Conservation (phyloP, 2,113 vertebrate species). For the Eolophus roseicapilla region DNA sequence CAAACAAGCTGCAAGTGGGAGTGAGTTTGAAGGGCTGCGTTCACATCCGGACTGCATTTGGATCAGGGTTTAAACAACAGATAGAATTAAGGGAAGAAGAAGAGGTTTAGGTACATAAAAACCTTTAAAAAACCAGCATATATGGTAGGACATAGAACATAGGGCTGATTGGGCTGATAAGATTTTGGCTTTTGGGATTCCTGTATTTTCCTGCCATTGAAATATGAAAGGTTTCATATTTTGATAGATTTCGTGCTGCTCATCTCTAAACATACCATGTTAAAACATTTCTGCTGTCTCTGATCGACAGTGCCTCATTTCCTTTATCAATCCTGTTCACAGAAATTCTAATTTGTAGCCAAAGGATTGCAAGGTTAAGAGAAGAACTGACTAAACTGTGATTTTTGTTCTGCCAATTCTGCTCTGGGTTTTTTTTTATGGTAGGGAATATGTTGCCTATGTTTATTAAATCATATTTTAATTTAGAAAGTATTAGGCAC, state of each 20-base stretch:
- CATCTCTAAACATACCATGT: conserved; percentile 36
- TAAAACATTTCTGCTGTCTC: conserved; percentile 24
- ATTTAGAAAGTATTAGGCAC: conserved; percentile 55
- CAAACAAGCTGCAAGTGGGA: not conserved
- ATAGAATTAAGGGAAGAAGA: not conserved
- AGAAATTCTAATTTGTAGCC: conserved; percentile 64
- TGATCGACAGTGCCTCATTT: conserved; percentile 56
- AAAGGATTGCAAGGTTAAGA: conserved; percentile 64
- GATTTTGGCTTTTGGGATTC: not conserved
- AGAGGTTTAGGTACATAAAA: not conserved
- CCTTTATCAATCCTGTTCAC: conserved; percentile 55
- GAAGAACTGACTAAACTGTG: conserved; percentile 70
- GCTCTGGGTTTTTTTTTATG: not conserved
- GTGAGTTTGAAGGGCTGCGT: not conserved
- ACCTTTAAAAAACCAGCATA: not conserved
- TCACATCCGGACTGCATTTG: not conserved
- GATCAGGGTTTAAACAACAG: not conserved
- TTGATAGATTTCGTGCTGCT: conserved; percentile 36
- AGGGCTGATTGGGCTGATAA: not conserved
- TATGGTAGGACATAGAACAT: not conserved
- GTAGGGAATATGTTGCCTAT: conserved; percentile 47
- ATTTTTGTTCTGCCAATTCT: conserved; percentile 68
- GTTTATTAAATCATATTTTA: conserved; percentile 60
- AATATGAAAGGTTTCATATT: conserved; percentile 12
- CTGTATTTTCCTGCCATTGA: not conserved